phyloP scores from a whole-genome alignment of 92 coral and sea anemone genomes.

The Heteractis magnifica region DNA sequence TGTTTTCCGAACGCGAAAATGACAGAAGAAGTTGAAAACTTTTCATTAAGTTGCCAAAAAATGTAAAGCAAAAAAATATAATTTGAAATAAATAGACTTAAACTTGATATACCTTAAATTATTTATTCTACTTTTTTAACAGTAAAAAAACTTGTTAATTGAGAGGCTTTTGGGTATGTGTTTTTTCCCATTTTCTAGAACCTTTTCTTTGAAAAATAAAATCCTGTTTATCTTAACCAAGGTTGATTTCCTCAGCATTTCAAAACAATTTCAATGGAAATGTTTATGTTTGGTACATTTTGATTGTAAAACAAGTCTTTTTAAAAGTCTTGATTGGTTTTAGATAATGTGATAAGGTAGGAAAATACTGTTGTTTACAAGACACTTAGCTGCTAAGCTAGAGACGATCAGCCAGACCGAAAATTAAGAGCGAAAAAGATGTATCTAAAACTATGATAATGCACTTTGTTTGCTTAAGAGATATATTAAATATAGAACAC shows the following conservation, averaged over 20 bases:
- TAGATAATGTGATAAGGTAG: constrained; percentile 19
- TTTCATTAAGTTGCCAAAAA: background rate
- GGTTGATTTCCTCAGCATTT: background rate
- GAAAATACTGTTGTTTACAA: background rate
- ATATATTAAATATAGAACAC: background rate
- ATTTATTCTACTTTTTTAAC: background rate
- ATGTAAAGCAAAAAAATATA: background rate
- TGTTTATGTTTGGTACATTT: constrained; percentile 25
- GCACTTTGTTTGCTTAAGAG: background rate
- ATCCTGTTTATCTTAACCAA: constrained; percentile 7
- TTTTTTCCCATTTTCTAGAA: background rate
- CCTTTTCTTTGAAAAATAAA: background rate
- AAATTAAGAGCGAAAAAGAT: background rate
- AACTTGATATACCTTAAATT: background rate
- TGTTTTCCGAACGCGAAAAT: no score
- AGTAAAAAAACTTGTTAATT: background rate
- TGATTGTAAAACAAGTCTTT: constrained; percentile 30
- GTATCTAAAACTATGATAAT: background rate
- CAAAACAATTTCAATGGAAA: background rate
- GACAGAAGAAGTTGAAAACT: no score
- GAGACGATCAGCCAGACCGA: background rate
- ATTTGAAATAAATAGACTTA: background rate
- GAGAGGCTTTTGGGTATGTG: background rate
- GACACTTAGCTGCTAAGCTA: background rate
- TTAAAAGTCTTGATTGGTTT: constrained; percentile 27